Percentiles rank a stretch among this genome's conserved stretches.
Conservation (phyloP, 2,888 invertebrate genomes). For the Nomada flava region DNA sequence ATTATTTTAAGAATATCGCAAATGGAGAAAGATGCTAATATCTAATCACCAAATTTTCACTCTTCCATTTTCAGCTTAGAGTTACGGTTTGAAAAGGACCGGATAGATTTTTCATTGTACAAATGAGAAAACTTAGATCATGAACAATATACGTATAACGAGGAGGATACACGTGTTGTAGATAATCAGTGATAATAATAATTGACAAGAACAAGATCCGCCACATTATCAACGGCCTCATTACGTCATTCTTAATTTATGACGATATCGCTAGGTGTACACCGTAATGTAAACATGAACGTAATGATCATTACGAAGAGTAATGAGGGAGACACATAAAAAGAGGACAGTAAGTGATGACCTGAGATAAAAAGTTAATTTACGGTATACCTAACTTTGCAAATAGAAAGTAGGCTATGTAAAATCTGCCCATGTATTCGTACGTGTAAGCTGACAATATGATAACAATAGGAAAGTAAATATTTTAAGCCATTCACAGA, state of each 20-base stretch:
- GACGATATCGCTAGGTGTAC: background rate
- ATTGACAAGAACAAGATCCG: constrained; percentile 13
- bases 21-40: background rate
- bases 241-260: constrained; percentile 30
- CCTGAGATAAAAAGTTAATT: too few species aligned
- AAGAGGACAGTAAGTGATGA: background rate
- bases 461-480: too few species aligned
- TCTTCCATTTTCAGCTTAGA: background rate
- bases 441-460: too few species aligned
- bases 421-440: too few species aligned
- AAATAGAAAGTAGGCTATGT: too few species aligned
- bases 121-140: background rate
- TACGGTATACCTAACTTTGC: too few species aligned
- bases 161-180: background rate
- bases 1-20: too few species aligned
- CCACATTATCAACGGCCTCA: constrained; percentile 14
- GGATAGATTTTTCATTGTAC: background rate
- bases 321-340: background rate
- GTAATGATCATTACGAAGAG: constrained; percentile 10
- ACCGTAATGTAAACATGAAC: background rate
- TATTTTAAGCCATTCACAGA: too few species aligned
- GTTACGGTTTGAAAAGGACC: background rate
- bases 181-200: constrained; percentile 4
- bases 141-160: background rate
- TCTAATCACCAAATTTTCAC: background rate